A percentile compares a stretch with the other conserved stretches of the same genome.
Conservation (phyloP, 2,113 vertebrate genomes). For the Cariama cristata region DNA sequence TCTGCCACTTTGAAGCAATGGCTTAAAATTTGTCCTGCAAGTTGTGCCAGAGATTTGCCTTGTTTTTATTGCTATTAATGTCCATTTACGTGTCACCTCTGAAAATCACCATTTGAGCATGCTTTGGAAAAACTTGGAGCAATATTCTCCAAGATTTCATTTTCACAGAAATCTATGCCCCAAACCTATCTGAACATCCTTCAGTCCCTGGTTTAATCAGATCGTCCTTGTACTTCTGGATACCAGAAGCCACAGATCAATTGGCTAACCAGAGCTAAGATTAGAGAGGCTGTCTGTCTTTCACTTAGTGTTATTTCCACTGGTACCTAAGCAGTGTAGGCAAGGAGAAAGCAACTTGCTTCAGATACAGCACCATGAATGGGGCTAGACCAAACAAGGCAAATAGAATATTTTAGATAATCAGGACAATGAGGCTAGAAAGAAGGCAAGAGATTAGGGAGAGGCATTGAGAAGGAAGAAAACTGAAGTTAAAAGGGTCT, state of each 20-base stretch:
- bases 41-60: background rate
- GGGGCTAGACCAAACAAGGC: background rate
- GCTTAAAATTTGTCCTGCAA: background rate
- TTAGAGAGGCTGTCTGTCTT: background rate
- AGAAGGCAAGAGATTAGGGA: background rate
- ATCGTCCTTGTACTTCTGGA: background rate
- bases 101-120: background rate
- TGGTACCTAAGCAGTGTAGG: background rate
- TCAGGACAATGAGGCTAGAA: background rate
- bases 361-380: background rate
- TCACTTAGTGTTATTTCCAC: background rate
- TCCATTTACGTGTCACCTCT: background rate
- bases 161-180: background rate
- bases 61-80: background rate
- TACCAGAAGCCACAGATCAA: background rate
- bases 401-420: background rate
- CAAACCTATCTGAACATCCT: background rate
- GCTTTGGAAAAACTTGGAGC: background rate
- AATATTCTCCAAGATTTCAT: background rate
- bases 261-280: background rate
- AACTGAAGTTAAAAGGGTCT: background rate
- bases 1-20: background rate
- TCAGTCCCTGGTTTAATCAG: background rate
- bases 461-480: background rate
- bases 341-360: background rate